Evolutionary conservation across 2,797 vertebrate species (phyloP).

Genomic region (Dryobates pubescens): DNA sequence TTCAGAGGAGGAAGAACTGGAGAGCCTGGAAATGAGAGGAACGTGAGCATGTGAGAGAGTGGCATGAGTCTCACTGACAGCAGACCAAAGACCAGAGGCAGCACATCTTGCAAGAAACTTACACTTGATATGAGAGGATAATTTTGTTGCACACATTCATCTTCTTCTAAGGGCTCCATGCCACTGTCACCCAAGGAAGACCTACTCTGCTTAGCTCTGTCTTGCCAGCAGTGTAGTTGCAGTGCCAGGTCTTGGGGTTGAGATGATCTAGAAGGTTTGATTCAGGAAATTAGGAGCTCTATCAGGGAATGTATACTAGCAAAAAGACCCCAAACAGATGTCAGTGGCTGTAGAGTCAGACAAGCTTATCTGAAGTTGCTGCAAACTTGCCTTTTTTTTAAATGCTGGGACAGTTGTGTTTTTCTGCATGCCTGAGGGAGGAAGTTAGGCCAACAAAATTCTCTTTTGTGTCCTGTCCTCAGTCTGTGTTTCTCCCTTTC

Average conservation of each 20-base stretch:
- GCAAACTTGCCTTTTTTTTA: neutral
- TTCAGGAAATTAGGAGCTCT: too few species aligned
- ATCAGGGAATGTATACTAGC: too few species aligned
- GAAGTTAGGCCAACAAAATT: neutral
- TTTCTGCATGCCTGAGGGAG: neutral
- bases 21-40: neutral
- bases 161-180: neutral
- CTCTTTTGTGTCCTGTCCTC: neutral
- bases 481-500: neutral
- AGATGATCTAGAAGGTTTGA: neutral
- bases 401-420: neutral
- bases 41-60: fast-evolving
- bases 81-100: fast-evolving
- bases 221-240: neutral
- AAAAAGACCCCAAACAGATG: neutral
- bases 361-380: neutral
- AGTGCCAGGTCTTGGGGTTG: neutral
- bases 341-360: neutral
- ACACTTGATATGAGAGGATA: neutral
- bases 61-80: neutral
- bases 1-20: neutral
- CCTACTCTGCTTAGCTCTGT: neutral
- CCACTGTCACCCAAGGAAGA: neutral
- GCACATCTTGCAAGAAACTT: neutral
- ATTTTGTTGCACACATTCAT: neutral